phyloP scores from a whole-genome alignment of 2,888 invertebrate species.

The Morpho achilles region DNA sequence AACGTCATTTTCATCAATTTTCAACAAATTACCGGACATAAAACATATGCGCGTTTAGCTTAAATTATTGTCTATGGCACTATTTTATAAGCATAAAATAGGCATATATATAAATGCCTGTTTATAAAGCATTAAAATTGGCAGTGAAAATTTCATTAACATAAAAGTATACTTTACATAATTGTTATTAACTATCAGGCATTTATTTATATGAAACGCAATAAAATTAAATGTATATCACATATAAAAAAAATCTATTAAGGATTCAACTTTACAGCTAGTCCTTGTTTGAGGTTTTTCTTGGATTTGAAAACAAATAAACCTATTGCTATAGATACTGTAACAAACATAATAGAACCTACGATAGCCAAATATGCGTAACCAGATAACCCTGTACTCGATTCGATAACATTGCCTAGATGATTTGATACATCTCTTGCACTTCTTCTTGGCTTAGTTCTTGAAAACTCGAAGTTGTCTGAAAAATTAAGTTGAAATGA shows the following conservation, averaged over 20 bases:
- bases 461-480: constrained; percentile 62
- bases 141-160: constrained; percentile 48
- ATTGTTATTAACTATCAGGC: neutral
- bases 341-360: constrained; percentile 45
- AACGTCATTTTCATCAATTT: too few species aligned
- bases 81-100: constrained; percentile 66
- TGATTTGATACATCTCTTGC: constrained; percentile 49
- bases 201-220: constrained; percentile 4
- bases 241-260: constrained; percentile 13
- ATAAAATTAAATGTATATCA: neutral
- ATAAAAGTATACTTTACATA: constrained; percentile 5
- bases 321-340: constrained; percentile 45
- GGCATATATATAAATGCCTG: constrained; percentile 47
- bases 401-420: constrained; percentile 30
- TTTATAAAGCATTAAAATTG: constrained; percentile 51
- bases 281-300: constrained; percentile 15
- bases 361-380: constrained; percentile 46
- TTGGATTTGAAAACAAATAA: constrained; percentile 26
- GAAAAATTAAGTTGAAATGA: constrained; percentile 41
- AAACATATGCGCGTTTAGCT: constrained; percentile 1
- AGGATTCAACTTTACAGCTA: constrained; percentile 15
- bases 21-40: neutral
- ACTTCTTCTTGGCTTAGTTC: constrained; percentile 56
- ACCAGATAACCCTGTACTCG: constrained; percentile 35
- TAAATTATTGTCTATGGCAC: constrained; percentile 53